Evolutionary conservation across 2,113 vertebrate genomes (phyloP).

Genomic region (Phalacrocorax brasilianus): DNA sequence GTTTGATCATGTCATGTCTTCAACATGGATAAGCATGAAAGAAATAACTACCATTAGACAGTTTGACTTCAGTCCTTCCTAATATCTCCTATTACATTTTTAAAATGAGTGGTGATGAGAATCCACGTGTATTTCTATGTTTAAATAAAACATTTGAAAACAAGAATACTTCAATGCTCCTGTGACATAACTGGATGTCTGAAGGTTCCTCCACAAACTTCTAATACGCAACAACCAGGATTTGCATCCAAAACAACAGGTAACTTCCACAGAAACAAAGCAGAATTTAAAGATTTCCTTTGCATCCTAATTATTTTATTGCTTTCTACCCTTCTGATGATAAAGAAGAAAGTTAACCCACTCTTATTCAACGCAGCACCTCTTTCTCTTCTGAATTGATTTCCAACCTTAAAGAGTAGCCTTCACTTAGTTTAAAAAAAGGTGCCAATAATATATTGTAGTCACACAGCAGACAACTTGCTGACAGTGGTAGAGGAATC

Average conservation of each 20-base stretch:
- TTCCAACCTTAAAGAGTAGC: neutral
- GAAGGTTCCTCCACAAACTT: neutral
- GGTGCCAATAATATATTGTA: neutral
- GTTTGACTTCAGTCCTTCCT: neutral
- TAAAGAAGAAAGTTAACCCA: conserved; percentile 1
- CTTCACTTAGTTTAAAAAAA: neutral
- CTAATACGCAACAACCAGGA: neutral
- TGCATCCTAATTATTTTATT: neutral
- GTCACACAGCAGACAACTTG: neutral
- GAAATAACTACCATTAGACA: neutral
- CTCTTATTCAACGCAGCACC: neutral
- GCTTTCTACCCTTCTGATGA: neutral
- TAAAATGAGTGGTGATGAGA: neutral
- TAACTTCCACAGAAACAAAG: neutral
- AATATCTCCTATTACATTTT: neutral
- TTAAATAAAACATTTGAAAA: neutral
- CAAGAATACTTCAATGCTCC: neutral
- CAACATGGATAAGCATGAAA: neutral
- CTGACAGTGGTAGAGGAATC: neutral
- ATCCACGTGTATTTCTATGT: neutral
- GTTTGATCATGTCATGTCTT: neutral
- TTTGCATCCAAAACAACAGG: neutral
- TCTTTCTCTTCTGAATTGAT: neutral
- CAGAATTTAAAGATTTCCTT: neutral
- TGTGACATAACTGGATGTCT: neutral